Percentiles rank a stretch among this genome's conserved stretches.
Conservation (phyloP, 1,140 invertebrate genomes). For the Hylaeus volcanicus region DNA sequence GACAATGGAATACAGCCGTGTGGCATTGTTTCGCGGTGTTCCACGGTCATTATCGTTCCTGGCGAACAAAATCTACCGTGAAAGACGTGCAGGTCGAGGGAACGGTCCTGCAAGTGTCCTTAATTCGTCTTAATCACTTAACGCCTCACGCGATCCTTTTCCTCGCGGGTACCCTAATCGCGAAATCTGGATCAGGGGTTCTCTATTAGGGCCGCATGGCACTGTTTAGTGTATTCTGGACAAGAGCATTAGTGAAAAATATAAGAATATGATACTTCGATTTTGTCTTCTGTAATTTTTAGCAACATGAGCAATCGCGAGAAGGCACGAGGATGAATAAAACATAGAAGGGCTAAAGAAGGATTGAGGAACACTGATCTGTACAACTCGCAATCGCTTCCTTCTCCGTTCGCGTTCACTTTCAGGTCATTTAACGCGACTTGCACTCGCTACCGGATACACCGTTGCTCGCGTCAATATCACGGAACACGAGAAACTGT, state of each 20-base stretch:
- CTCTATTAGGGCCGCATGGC: too few species aligned
- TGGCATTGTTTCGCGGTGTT: conserved; percentile 27
- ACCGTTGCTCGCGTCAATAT: conserved; percentile 21
- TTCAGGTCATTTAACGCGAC: conserved; percentile 47
- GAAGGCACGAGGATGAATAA: too few species aligned
- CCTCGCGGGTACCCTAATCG: too few species aligned
- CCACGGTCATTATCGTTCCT: conserved; percentile 36
- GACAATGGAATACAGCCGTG: conserved; percentile 5
- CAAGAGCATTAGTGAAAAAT: too few species aligned
- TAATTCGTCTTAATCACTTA: conserved; percentile 51
- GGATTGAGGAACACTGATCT: too few species aligned
- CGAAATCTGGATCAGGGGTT: neutral
- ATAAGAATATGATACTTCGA: too few species aligned
- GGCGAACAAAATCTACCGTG: conserved; percentile 10
- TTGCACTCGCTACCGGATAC: conserved; percentile 30
- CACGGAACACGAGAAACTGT: conserved; percentile 23
- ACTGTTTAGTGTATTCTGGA: too few species aligned
- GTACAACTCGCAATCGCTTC: neutral
- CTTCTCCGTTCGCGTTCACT: conserved; percentile 19
- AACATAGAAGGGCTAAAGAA: too few species aligned
- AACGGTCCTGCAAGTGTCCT: neutral
- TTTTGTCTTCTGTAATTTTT: too few species aligned
- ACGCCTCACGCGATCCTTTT: neutral
- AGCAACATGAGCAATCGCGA: too few species aligned
- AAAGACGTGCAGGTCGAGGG: neutral